These are phyloP conservation scores for Camponotus vicinus DNA, from an alignment of 1,140 invertebrate species.

Conservation along the genomic window DNA sequence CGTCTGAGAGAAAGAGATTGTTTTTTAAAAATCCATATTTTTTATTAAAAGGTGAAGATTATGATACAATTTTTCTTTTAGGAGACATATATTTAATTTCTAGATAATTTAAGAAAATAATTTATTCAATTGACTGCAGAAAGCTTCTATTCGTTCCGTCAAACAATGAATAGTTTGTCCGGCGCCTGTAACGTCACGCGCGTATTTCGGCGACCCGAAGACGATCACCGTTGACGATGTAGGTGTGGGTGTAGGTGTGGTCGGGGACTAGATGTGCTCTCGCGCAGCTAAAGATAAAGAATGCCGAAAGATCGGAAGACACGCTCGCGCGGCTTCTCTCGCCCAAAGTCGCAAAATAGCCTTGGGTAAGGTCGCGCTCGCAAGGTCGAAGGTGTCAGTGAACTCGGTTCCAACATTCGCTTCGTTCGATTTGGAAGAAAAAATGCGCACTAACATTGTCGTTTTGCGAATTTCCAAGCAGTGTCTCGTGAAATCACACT, in stretches of 20 bases:
- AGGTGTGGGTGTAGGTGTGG: background rate
- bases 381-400: conserved; percentile 64
- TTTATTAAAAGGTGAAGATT: no score
- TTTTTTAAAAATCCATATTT: no score
- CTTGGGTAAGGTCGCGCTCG: conserved; percentile 72
- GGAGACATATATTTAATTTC: no score
- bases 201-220: conserved; percentile 29
- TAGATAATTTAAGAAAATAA: no score
- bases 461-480: conserved; percentile 10
- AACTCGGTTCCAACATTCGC: conserved; percentile 53
- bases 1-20: background rate
- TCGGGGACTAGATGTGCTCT: background rate
- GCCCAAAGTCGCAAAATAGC: conserved; percentile 68
- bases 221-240: background rate
- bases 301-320: conserved; percentile 62
- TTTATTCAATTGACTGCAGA: no score
- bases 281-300: conserved; percentile 65
- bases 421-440: background rate
- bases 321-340: conserved; percentile 52
- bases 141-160: no score
- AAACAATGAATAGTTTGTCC: background rate
- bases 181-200: background rate
- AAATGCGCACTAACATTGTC: background rate
- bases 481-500: background rate
- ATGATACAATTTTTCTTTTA: no score